These are phyloP conservation scores for Venturia canescens DNA, from an alignment of 1,140 invertebrate genomes.

Conservation along the genomic window DNA sequence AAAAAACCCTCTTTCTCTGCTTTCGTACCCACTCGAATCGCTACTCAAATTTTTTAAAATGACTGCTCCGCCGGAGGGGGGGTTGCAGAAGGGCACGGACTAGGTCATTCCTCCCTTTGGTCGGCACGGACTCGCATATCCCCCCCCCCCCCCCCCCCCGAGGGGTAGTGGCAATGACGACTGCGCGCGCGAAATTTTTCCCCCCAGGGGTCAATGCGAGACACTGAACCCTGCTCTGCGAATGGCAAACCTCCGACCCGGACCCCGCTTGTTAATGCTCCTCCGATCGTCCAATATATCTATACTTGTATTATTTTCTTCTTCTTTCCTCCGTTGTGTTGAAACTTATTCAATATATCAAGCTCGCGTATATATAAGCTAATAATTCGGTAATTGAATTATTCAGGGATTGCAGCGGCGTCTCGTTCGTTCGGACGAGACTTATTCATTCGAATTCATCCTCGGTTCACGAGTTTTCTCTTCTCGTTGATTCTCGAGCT, in stretches of 20 bases:
- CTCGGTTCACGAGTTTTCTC: too few relatives aligned
- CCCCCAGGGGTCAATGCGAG: conserved; percentile 67
- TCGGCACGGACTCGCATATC: conserved; percentile 35
- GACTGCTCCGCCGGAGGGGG: too few relatives aligned
- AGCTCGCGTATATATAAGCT: too few relatives aligned
- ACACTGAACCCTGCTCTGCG: conserved; percentile 68
- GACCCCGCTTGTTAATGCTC: background rate
- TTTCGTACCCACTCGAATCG: too few relatives aligned
- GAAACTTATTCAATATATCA: background rate
- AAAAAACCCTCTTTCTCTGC: too few relatives aligned
- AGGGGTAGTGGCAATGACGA: conserved; percentile 52
- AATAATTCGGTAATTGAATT: too few relatives aligned
- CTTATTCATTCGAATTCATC: too few relatives aligned
- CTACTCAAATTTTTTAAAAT: too few relatives aligned
- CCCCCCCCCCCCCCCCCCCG: background rate
- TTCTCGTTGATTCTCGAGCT: too few relatives aligned
- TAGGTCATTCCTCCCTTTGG: conserved; percentile 70
- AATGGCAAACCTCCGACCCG: conserved; percentile 53
- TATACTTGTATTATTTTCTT: background rate
- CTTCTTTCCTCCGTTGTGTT: background rate
- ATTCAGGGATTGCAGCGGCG: too few relatives aligned
- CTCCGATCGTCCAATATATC: conserved; percentile 24
- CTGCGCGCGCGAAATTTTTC: conserved; percentile 21
- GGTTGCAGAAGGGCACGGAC: conserved; percentile 56
- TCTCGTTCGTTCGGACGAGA: too few relatives aligned